Conservation (phyloP, 2,888 invertebrate genomes). For the Eucriotettix oculatus region DNA sequence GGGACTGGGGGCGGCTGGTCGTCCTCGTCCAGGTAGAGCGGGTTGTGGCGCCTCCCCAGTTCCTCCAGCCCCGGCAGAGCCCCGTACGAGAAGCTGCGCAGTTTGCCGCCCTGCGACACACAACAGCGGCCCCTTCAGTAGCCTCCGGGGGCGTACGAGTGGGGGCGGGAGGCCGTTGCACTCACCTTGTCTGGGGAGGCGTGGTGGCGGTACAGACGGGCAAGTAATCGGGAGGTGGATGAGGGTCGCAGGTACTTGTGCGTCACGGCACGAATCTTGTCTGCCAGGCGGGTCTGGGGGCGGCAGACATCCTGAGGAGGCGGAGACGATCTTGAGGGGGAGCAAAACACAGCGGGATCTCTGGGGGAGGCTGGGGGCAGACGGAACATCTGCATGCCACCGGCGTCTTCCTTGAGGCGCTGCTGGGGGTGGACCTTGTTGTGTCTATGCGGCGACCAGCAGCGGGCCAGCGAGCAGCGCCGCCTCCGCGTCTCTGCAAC, state of each 20-base stretch:
- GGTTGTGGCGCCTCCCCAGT: slow-evolving; percentile 37
- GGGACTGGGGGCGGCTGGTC: slow-evolving; percentile 27
- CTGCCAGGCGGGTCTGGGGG: slow-evolving; percentile 32
- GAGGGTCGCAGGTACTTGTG: slow-evolving; percentile 48
- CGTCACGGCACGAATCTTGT: slow-evolving; percentile 54
- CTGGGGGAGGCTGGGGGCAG: slow-evolving; percentile 34
- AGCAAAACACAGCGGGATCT: slow-evolving; percentile 44
- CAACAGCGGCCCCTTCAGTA: slow-evolving; percentile 37
- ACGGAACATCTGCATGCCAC: background rate
- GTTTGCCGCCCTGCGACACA: slow-evolving; percentile 46
- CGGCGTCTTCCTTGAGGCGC: background rate
- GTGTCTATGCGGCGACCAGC: slow-evolving; percentile 31
- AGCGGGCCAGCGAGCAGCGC: slow-evolving; percentile 15
- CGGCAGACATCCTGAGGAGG: slow-evolving; percentile 29
- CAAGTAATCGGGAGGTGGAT: slow-evolving; percentile 49
- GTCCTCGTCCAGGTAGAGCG: slow-evolving; percentile 42
- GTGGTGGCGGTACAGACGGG: slow-evolving; percentile 41
- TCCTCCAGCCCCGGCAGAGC: slow-evolving; percentile 55
- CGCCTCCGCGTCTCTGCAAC: slow-evolving; percentile 43
- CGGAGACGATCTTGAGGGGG: slow-evolving; percentile 49
- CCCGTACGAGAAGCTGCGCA: slow-evolving; percentile 59
- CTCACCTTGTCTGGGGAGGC: background rate
- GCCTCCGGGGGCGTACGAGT: slow-evolving; percentile 21
- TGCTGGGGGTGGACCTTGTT: slow-evolving; percentile 17
- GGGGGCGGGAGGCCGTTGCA: background rate